Evolutionary conservation across 2,113 vertebrate genomes (phyloP), one percentile per base, ranked within the genome.

Genomic region (Syngnathus scovelli): DNA sequence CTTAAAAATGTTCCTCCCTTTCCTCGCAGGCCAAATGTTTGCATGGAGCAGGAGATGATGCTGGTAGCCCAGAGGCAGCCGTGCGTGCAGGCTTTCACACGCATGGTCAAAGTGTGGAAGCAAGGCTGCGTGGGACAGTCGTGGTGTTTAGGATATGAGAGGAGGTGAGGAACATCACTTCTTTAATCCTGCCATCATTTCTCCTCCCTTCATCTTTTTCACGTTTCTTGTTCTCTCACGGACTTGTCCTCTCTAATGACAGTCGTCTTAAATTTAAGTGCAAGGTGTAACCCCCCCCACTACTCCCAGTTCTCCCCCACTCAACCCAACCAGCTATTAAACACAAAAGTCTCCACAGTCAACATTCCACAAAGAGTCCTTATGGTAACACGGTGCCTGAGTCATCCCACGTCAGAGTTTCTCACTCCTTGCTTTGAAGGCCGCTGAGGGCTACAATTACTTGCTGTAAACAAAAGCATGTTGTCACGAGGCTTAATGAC

Each of bases 1-100:
- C 27, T 33, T 33, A 33, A 33, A 33, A 33, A 33, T 3, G 0
- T 46, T 43, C 18, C 7, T 61, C 68, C 13, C 68, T 64, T 72
- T 43, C 51, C 27, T 9, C 7, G 7, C 88, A 98, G 96, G 96
- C 92, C 94, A 0, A 94, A 98, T 0, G 95, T 98, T 69, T 98
- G 96, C 0, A 70, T 84, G 0, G 91, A 93, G 83, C 90, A 68
- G 80, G 88, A 94, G 88, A 85, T 94, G 88, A 90, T 77, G 0
- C 69, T 95, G 43, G 92, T 94, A 44, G 91, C 92, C 66, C 94
- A 86, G 60, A 92, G 82, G 83, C 94, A 94, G 89, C 95, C 95
- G 0, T 94, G 93, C 0, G 85, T 93, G 69, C 94, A 83, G 75
- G 92, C 93, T 51, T 91, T 94, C 75, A 92, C 84, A 64, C 92